phyloP scores from a whole-genome alignment of 1,140 invertebrate species.

The Sitodiplosis mosellana region DNA sequence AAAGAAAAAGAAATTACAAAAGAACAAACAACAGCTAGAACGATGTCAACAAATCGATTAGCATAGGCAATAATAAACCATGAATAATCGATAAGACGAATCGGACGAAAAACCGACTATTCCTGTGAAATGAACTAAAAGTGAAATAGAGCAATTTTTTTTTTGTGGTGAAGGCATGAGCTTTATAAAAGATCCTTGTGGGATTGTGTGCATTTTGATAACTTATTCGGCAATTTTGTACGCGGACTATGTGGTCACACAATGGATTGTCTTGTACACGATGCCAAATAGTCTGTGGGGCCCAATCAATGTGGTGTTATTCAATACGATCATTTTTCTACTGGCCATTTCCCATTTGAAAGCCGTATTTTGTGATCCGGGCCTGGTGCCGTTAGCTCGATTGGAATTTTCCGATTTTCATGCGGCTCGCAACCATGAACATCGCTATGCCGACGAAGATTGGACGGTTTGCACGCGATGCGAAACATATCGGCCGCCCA shows the following conservation, averaged over 20 bases:
- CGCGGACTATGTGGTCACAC: conserved; percentile 76
- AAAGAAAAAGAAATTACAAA: too few species aligned
- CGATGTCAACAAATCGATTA: too few species aligned
- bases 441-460: conserved; percentile 38
- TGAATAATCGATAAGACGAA: too few species aligned
- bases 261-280: conserved; percentile 68
- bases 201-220: conserved; percentile 66
- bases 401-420: conserved; percentile 77
- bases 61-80: too few species aligned
- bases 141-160: too few species aligned
- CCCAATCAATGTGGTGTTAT: conserved; percentile 59
- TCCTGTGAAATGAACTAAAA: too few species aligned
- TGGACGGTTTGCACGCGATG: conserved; percentile 77
- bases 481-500: conserved; percentile 64
- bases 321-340: conserved; percentile 64
- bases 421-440: conserved; percentile 33
- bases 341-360: conserved; percentile 58
- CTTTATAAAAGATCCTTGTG: conserved; percentile 67
- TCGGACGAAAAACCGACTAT: too few species aligned
- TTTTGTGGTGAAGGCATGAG: conserved; percentile 17
- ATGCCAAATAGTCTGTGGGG: conserved; percentile 75
- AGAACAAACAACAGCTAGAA: too few species aligned
- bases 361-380: conserved; percentile 77
- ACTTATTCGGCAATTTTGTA: conserved; percentile 73
- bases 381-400: conserved; percentile 65